These are phyloP conservation scores for Podarcis lilfordi DNA, from an alignment of 2,797 vertebrate genomes.

Conservation along the genomic window DNA sequence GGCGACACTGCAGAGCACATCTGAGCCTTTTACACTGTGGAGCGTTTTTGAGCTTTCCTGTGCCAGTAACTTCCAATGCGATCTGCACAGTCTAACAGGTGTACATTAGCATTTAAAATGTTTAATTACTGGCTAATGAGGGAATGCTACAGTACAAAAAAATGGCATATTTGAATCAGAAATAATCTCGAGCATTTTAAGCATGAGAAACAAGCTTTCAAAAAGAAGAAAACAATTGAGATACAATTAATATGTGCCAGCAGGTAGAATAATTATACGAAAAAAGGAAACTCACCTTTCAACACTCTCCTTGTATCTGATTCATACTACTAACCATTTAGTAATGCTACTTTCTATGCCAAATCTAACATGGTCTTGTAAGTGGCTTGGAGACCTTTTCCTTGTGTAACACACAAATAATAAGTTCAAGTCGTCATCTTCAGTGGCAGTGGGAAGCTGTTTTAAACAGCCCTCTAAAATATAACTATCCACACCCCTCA, in stretches of 20 bases:
- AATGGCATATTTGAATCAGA: not conserved
- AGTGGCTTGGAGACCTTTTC: too few relatives aligned
- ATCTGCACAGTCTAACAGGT: constrained; percentile 7
- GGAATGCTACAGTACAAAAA: not conserved
- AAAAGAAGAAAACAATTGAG: not conserved
- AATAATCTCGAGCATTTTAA: constrained; percentile 10
- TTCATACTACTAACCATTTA: constrained; percentile 43
- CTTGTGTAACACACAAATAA: constrained; percentile 13
- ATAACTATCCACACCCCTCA: not conserved
- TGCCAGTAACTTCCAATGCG: not conserved
- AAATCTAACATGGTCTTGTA: not conserved
- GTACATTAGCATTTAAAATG: not conserved
- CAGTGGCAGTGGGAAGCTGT: not conserved
- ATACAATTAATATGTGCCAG: constrained; percentile 14
- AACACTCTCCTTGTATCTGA: constrained; percentile 33
- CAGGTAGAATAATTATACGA: constrained; percentile 8
- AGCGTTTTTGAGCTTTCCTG: not conserved
- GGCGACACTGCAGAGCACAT: not conserved
- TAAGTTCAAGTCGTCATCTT: not conserved
- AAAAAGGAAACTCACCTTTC: not conserved
- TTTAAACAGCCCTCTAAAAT: not conserved
- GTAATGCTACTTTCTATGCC: constrained; percentile 32
- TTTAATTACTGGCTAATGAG: constrained; percentile 16
- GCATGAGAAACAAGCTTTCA: not conserved
- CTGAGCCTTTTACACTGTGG: not conserved